Conservation (phyloP, 2,113 vertebrate species). For the Sinocyclocheilus maitianheensis region DNA sequence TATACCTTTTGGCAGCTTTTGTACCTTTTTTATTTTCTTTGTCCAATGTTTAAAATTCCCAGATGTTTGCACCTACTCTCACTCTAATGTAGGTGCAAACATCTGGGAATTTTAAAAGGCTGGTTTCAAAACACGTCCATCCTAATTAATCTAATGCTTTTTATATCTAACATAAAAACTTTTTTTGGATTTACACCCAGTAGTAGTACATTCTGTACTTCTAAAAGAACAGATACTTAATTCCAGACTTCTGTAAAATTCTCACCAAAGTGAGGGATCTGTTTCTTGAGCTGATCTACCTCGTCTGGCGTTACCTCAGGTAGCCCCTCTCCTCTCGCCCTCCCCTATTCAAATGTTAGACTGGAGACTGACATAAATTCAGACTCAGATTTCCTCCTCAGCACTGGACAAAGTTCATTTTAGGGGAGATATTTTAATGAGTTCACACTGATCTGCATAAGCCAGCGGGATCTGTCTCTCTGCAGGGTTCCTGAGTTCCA, state of each 20-base stretch:
- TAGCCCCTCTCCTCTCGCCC: constrained; percentile 44
- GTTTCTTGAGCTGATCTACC: background rate
- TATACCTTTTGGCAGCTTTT: background rate
- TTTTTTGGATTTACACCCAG: background rate
- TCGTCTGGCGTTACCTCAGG: constrained; percentile 20
- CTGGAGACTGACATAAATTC: constrained; percentile 33
- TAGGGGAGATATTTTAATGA: constrained; percentile 66
- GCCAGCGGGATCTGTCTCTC: constrained; percentile 52
- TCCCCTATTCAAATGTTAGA: constrained; percentile 44
- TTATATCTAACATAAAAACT: background rate
- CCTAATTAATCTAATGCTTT: background rate
- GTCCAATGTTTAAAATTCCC: background rate
- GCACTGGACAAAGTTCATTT: constrained; percentile 57
- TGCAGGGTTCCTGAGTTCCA: constrained; percentile 47
- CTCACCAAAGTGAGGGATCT: background rate
- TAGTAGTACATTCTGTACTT: background rate
- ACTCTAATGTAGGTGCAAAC: background rate
- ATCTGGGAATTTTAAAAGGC: background rate
- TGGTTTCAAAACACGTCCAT: background rate
- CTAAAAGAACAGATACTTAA: background rate
- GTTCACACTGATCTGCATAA: constrained; percentile 65
- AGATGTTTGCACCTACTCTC: background rate
- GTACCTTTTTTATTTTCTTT: background rate
- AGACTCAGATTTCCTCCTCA: constrained; percentile 35
- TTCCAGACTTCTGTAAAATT: constrained; percentile 4